Conservation (phyloP, 2,797 vertebrate genomes). For the Microctenopoma stevenorrisi region DNA sequence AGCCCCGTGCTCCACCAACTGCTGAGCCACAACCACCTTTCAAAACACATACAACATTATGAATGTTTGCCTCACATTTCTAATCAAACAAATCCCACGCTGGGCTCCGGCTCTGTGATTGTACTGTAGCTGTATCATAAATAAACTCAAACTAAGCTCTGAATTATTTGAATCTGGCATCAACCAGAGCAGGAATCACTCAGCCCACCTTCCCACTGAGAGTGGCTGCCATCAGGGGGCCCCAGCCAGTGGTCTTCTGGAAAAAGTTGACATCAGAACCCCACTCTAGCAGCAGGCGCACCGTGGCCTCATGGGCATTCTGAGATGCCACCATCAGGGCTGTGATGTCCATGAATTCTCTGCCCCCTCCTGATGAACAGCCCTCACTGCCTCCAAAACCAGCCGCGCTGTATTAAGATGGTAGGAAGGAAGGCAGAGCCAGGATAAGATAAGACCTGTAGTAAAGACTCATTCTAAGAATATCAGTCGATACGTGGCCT, state of each 20-base stretch:
- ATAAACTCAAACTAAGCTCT: background rate
- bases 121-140: background rate
- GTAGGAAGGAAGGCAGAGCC: no score
- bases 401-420: background rate
- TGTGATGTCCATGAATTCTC: slow-evolving; percentile 88
- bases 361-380: slow-evolving; percentile 55
- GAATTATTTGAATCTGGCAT: background rate
- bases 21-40: slow-evolving; percentile 88
- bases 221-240: slow-evolving; percentile 91
- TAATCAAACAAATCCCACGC: background rate
- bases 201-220: slow-evolving; percentile 85
- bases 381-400: slow-evolving; percentile 65
- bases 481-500: no score
- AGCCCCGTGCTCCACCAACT: slow-evolving; percentile 93
- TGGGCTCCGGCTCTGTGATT: background rate
- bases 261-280: slow-evolving; percentile 90
- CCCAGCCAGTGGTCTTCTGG: slow-evolving; percentile 91
- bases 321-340: slow-evolving; percentile 92
- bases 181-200: background rate
- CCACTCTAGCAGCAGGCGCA: slow-evolving; percentile 92
- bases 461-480: background rate
- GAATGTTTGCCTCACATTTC: background rate
- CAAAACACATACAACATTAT: slow-evolving; percentile 16
- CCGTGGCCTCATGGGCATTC: slow-evolving; percentile 89
- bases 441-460: background rate